Conservation (phyloP, 2,113 vertebrate genomes). For the Cairina moschata region DNA sequence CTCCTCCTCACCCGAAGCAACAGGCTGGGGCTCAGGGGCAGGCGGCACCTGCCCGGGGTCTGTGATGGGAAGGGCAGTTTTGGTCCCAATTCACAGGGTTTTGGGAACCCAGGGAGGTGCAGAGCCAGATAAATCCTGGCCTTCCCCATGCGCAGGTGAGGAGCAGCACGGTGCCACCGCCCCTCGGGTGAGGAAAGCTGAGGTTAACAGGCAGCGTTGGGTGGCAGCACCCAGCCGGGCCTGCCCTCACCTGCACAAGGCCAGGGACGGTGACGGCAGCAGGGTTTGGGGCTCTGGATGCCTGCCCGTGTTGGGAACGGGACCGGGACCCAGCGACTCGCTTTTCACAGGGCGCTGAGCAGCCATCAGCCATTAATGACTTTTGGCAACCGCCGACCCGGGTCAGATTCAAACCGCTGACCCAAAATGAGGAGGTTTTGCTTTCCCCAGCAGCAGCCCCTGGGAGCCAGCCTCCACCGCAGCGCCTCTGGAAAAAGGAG, state of each 20-base stretch:
- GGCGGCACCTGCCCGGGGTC: neutral
- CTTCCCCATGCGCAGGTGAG: fast-evolving
- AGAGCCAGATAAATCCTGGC: neutral
- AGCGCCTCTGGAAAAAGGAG: neutral
- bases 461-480: neutral
- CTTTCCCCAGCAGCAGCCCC: slow-evolving; percentile 9
- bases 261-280: neutral
- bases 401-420: slow-evolving; percentile 9
- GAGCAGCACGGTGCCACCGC: too few relatives aligned
- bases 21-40: neutral
- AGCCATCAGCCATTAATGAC: neutral
- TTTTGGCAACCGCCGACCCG: slow-evolving; percentile 28
- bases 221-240: neutral
- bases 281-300: neutral
- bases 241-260: neutral
- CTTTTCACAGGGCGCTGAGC: slow-evolving; percentile 31
- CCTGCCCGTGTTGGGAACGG: neutral
- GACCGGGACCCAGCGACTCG: neutral
- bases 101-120: too few relatives aligned
- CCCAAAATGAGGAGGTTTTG: slow-evolving; percentile 14
- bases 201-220: fast-evolving
- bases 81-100: neutral
- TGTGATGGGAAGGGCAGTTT: neutral
- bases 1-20: neutral
- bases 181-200: fast-evolving